phyloP scores from a whole-genome alignment of 2,113 vertebrate genomes.

The Rattus norvegicus region DNA sequence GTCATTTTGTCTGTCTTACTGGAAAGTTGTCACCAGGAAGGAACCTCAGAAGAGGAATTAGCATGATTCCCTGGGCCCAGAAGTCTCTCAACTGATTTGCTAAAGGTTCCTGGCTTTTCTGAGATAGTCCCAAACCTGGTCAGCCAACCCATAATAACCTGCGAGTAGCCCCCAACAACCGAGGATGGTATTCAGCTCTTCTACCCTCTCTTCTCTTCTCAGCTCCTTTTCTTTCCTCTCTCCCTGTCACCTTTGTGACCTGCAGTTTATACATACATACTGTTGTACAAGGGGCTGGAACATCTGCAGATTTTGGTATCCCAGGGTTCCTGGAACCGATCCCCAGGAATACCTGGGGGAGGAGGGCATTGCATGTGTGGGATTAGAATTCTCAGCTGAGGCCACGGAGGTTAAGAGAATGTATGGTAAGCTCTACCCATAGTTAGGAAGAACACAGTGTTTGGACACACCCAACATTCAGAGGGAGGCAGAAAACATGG shows the following conservation, averaged over 20 bases:
- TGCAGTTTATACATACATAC: background rate
- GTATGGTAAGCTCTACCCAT: rapidly evolving
- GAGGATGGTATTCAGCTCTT: background rate
- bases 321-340: background rate
- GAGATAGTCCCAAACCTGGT: background rate
- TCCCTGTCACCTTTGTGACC: background rate
- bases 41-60: background rate
- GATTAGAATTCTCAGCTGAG: background rate
- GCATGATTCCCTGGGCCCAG: background rate
- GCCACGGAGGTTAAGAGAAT: background rate
- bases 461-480: background rate
- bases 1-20: background rate
- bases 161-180: background rate
- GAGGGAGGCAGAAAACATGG: background rate
- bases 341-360: background rate
- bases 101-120: background rate
- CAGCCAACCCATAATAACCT: background rate
- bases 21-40: background rate
- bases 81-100: background rate
- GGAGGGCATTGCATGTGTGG: background rate
- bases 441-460: background rate
- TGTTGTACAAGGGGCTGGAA: background rate
- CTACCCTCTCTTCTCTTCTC: background rate
- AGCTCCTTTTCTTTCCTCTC: background rate
- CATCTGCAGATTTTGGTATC: background rate